Evolutionary conservation across 2,113 vertebrate genomes (phyloP).

Genomic region (Cnemophilus loriae): DNA sequence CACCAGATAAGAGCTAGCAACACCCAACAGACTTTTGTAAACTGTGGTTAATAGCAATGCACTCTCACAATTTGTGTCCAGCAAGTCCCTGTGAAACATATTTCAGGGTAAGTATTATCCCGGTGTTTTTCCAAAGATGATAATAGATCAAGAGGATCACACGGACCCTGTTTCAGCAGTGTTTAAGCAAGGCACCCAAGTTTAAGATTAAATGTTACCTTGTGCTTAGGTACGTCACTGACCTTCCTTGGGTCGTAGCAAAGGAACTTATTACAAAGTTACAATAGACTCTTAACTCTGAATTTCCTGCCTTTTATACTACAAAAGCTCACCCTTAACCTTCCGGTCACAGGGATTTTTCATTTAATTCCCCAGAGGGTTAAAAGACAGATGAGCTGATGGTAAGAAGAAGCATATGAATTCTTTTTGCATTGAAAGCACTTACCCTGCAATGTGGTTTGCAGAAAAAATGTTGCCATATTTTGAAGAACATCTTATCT

Average conservation of each 20-base stretch:
- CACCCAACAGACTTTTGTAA: background rate
- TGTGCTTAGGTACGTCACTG: background rate
- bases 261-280: background rate
- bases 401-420: conserved; percentile 1
- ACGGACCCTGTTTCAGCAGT: background rate
- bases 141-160: background rate
- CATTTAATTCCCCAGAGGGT: background rate
- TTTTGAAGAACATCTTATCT: conserved; percentile 25
- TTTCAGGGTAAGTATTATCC: background rate
- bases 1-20: background rate
- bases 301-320: conserved; percentile 24
- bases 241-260: background rate
- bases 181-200: background rate
- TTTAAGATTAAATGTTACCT: background rate
- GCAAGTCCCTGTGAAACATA: background rate
- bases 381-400: conserved; percentile 43
- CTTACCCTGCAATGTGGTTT: conserved; percentile 12
- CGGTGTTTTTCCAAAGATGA: background rate
- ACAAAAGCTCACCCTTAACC: conserved; percentile 50
- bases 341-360: background rate
- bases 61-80: background rate
- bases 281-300: background rate
- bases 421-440: background rate
- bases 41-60: background rate
- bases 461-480: conserved; percentile 37